Percentiles rank a stretch among this genome's conserved stretches.
phyloP scores from a whole-genome alignment of 2,888 invertebrate genomes.

The Napeogenes sylphis region DNA sequence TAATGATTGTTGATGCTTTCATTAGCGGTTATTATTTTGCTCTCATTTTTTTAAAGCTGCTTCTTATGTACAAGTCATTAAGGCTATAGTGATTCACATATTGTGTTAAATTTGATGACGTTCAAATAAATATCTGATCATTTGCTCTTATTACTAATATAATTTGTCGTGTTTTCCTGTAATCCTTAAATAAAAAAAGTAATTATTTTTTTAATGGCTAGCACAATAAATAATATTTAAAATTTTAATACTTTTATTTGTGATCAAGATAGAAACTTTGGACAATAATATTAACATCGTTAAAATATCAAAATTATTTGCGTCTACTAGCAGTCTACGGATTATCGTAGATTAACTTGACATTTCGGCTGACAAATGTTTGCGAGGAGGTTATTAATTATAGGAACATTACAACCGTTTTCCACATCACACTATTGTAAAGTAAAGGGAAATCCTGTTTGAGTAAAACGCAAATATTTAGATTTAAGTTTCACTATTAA shows the following conservation, averaged over 20 bases:
- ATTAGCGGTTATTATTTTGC: slow-evolving; percentile 35
- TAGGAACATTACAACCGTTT: slow-evolving; percentile 25
- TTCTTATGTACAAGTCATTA: background rate
- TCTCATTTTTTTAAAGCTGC: slow-evolving; percentile 24
- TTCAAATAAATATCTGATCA: no score
- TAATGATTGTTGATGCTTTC: slow-evolving; percentile 55
- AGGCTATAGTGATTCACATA: background rate
- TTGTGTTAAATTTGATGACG: no score
- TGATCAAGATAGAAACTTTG: no score
- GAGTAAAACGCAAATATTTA: background rate
- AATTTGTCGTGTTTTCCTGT: no score
- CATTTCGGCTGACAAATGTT: slow-evolving; percentile 74
- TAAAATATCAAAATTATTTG: slow-evolving; percentile 46
- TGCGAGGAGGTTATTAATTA: slow-evolving; percentile 28
- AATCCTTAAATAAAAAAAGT: no score
- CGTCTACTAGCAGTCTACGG: slow-evolving; percentile 53
- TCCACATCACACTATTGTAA: slow-evolving; percentile 3
- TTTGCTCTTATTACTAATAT: no score
- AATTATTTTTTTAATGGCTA: no score
- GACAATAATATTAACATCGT: no score
- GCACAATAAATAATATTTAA: no score
- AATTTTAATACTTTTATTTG: no score
- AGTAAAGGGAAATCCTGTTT: background rate
- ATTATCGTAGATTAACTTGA: slow-evolving; percentile 68
- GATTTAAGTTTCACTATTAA: background rate